These are phyloP conservation scores for Serripes groenlandicus DNA, from an alignment of 2,888 invertebrate genomes.

Conservation along the genomic window DNA sequence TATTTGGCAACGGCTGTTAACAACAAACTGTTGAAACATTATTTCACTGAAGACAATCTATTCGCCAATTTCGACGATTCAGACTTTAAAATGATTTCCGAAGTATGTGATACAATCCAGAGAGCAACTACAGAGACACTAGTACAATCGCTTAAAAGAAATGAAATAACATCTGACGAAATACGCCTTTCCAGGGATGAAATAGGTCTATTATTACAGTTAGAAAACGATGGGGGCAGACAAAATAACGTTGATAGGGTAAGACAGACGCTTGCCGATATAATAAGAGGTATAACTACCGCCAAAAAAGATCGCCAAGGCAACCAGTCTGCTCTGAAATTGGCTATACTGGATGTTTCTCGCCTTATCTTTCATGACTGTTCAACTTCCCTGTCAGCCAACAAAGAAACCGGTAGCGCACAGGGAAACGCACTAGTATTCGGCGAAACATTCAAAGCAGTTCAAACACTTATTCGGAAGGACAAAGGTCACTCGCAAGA, in stretches of 20 bases:
- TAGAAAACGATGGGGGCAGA: conserved; percentile 4
- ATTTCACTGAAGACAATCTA: conserved; percentile 1
- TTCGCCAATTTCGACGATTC: not conserved
- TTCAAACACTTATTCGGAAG: too few species aligned
- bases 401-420: too few species aligned
- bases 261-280: not conserved
- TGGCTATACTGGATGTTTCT: too few species aligned
- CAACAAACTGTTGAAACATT: not conserved
- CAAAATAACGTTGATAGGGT: not conserved
- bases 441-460: too few species aligned
- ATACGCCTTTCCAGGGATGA: not conserved
- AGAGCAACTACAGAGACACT: not conserved
- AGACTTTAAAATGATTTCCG: not conserved
- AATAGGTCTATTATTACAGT: not conserved
- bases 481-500: too few species aligned
- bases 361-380: too few species aligned
- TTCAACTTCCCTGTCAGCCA: too few species aligned
- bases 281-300: not conserved
- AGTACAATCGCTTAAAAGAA: too few species aligned
- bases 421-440: too few species aligned
- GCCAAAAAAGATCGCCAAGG: too few species aligned
- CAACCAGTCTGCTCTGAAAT: too few species aligned
- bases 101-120: not conserved
- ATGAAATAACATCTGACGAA: not conserved
- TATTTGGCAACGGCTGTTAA: not conserved